A percentile compares a stretch with the other conserved stretches of the same genome.
Conservation (phyloP, 2,888 invertebrate genomes). For the Bembecia ichneumoniformis region DNA sequence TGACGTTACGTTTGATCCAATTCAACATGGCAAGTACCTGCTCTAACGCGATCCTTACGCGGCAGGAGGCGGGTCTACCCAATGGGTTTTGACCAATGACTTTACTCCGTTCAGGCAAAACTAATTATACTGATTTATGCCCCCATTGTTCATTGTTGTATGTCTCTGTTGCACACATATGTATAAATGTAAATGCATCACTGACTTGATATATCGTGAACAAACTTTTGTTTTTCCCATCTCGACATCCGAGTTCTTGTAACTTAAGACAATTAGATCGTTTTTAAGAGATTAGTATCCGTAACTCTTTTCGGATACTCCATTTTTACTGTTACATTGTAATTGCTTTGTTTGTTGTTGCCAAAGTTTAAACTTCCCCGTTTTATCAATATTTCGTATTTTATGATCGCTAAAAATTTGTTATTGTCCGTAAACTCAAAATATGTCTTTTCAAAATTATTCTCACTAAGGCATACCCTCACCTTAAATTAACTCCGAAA, state of each 20-base stretch:
- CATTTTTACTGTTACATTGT: not conserved
- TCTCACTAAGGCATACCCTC: no score
- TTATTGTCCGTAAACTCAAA: no score
- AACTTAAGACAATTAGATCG: not conserved
- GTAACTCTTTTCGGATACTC: not conserved
- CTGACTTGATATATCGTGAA: constrained; percentile 33
- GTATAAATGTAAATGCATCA: constrained; percentile 32
- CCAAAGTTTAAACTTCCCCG: not conserved
- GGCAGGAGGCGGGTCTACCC: constrained; percentile 70
- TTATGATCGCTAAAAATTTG: not conserved
- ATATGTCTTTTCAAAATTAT: no score
- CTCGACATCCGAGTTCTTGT: not conserved
- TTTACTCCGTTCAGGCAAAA: constrained; percentile 75
- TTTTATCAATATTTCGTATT: not conserved
- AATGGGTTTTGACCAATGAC: constrained; percentile 77
- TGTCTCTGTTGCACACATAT: constrained; percentile 63
- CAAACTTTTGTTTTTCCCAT: constrained; percentile 18
- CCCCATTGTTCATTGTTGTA: constrained; percentile 91
- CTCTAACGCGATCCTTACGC: constrained; percentile 45
- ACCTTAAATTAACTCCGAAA: no score
- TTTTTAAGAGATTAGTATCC: constrained; percentile 4
- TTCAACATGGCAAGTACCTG: constrained; percentile 45
- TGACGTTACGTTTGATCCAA: constrained; percentile 56
- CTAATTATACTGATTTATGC: constrained; percentile 97
- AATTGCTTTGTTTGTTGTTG: not conserved